Evolutionary conservation across 2,888 invertebrate genomes (phyloP), one percentile per base, ranked within the genome.

Genomic region (Sarcophaga caerulescens): DNA sequence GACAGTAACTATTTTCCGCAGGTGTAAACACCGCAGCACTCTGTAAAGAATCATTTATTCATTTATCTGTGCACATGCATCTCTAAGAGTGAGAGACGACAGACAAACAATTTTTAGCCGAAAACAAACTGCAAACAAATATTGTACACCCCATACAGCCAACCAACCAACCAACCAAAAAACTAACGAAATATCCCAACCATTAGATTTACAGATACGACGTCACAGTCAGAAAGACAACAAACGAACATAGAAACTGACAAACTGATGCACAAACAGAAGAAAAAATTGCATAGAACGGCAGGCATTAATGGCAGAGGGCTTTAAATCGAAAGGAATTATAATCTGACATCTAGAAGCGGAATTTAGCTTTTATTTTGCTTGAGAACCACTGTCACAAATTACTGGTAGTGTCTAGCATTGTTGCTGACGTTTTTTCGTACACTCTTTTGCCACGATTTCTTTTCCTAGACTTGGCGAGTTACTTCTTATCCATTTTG

Each of bases 1-100:
- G 85, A 74, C 81, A 86, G 84, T 86, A 78, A 86, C 86, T 78
- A 86, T 86, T 86, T 86, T 86, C 86, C 84, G 84, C 86, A 86
- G 86, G 84, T 86, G 86, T 84, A 86, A 86, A 75, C 86, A 81
- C 70, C 60, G 62, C 81, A 52, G 71, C 77, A 84, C 8, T 10
- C 35, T 35, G 35, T 35, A 75, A 63, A 76, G 73, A 81, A 79
- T 73, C 82, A 82, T 80, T 77, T 69, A 87, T 81, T 85, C 81
- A 84, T 81, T 86, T 84, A 86, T 86, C 86, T 81, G 69, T 81
- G 74, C 77, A 68, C 80, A 84, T 77, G 81, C 85, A 85, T 85
- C 85, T 76, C 52, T 79, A 57, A 65, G 71, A 77, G 57, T n/a
- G 57, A 52, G 77, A 77, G 65, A 35, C 35, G 6, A 35, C 10